Percentiles rank a stretch among this genome's conserved stretches.
phyloP scores from a whole-genome alignment of 2,797 vertebrate species.

The Steatocranus sp. region DNA sequence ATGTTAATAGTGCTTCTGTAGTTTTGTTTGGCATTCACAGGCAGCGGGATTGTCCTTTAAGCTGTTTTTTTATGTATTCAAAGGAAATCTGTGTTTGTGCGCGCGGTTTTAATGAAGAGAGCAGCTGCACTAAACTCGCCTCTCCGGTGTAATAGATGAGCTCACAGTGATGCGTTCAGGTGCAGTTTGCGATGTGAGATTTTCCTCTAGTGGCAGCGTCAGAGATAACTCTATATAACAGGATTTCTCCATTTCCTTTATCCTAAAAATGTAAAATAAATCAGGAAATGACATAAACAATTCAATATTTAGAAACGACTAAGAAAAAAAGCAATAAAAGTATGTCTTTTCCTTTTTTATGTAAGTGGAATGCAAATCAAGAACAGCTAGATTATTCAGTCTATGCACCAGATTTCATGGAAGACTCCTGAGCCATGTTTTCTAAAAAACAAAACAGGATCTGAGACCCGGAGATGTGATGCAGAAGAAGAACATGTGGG shows the following conservation, averaged over 20 bases:
- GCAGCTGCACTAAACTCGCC: neutral
- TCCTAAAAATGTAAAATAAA: neutral
- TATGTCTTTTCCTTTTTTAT: neutral
- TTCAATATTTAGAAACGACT: neutral
- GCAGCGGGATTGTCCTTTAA: neutral
- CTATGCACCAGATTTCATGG: neutral
- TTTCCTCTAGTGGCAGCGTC: constrained; percentile 30
- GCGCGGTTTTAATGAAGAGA: fast-evolving
- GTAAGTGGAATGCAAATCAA: neutral
- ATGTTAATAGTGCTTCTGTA: fast-evolving
- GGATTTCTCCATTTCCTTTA: neutral
- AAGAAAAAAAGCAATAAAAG: neutral
- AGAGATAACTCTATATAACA: neutral
- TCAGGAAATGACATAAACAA: neutral
- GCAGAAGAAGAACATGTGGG: constrained; percentile 94
- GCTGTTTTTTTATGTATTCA: fast-evolving
- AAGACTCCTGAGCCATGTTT: neutral
- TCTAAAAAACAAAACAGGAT: constrained; percentile 60
- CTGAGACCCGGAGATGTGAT: constrained; percentile 88
- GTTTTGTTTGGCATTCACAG: neutral
- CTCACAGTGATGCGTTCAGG: neutral
- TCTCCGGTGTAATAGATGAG: neutral
- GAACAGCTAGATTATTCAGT: neutral
- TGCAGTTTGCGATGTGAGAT: neutral
- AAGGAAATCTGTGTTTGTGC: neutral